Evolutionary conservation across 1,140 invertebrate genomes (phyloP).

Genomic region (Drosophila tropicalis): DNA sequence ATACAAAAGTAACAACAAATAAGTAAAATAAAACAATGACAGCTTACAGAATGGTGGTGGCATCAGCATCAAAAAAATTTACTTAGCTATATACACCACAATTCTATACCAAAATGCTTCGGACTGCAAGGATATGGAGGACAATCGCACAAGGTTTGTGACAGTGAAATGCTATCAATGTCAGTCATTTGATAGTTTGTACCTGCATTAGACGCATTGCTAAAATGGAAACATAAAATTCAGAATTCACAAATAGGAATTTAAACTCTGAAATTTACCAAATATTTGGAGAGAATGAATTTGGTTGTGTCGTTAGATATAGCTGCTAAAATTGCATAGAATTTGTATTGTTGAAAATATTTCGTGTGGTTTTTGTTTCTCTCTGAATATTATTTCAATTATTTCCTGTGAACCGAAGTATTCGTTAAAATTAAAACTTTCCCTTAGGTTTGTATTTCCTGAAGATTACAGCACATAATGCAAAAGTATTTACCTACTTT

Average conservation of each 20-base stretch:
- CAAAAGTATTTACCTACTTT: too few species aligned
- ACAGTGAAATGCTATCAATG: conserved; percentile 45
- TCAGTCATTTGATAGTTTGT: conserved; percentile 55
- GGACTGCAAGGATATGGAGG: not conserved
- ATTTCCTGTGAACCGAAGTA: too few species aligned
- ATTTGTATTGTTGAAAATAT: too few species aligned
- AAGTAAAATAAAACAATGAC: conserved; percentile 28
- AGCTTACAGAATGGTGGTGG: conserved; percentile 32
- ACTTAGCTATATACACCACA: conserved; percentile 32
- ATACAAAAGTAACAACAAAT: conserved; percentile 44
- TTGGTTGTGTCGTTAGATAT: too few species aligned
- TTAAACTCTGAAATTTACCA: not conserved
- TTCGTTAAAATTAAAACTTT: too few species aligned
- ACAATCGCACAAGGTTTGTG: not conserved
- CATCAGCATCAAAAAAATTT: conserved; percentile 40
- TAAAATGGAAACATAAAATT: conserved; percentile 33
- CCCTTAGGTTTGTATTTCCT: too few species aligned
- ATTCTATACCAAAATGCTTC: conserved; percentile 1
- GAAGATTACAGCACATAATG: too few species aligned
- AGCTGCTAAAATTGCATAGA: not conserved
- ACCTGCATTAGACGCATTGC: conserved; percentile 37
- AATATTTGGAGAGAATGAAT: not conserved
- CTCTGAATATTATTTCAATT: too few species aligned
- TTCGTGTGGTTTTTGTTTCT: too few species aligned
- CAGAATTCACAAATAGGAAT: conserved; percentile 10